Evolutionary conservation across 1,140 invertebrate species (phyloP).

Genomic region (Adelges cooleyi): DNA sequence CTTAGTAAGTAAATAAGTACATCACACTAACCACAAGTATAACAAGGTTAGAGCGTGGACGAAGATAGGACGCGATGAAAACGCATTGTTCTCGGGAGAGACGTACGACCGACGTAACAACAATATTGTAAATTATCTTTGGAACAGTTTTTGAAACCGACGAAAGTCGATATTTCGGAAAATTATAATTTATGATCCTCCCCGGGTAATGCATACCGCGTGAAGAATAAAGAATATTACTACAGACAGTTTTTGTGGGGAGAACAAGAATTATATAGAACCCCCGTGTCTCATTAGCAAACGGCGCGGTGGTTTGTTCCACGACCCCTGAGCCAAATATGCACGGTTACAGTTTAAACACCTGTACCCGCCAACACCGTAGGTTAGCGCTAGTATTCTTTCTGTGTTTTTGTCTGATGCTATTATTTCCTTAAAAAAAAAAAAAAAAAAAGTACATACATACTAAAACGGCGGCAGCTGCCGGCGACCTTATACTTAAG

Average conservation of each 20-base stretch:
- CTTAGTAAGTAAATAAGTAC: too few species aligned
- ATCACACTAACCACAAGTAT: too few species aligned
- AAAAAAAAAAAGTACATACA: too few species aligned
- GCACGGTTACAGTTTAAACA: constrained; percentile 6
- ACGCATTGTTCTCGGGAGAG: too few species aligned
- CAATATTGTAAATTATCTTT: too few species aligned
- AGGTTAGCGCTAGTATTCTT: neutral
- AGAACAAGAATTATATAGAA: neutral
- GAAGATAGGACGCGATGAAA: too few species aligned
- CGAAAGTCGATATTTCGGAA: neutral
- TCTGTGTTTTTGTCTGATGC: too few species aligned
- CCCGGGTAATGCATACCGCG: neutral
- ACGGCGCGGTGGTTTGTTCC: neutral
- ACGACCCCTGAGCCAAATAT: neutral
- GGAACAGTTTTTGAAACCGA: too few species aligned
- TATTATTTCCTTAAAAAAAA: too few species aligned
- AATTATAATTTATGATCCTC: constrained; percentile 11
- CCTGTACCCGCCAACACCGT: constrained; percentile 3
- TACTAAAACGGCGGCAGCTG: constrained; percentile 8
- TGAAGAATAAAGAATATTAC: neutral
- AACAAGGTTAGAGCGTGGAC: too few species aligned
- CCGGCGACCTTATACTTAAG: neutral
- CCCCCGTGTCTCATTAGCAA: constrained; percentile 21
- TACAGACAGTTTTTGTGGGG: constrained; percentile 1
- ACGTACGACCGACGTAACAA: too few species aligned